A percentile compares a stretch with the other conserved stretches of the same genome.
Conservation (phyloP, 2,797 vertebrate genomes). For the Chloroceryle amazona region DNA sequence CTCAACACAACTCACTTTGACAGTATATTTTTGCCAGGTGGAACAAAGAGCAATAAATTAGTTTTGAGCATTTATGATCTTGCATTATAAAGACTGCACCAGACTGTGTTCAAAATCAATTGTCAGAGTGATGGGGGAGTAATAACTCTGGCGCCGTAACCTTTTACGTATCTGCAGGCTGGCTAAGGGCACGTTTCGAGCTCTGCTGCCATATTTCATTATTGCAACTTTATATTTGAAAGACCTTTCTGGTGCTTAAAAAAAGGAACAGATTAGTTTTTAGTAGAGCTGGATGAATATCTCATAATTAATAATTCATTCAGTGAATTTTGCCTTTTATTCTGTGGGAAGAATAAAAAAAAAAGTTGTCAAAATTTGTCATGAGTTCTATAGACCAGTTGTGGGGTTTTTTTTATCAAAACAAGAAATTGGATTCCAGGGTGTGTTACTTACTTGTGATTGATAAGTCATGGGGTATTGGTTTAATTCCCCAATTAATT, state of each 20-base stretch:
- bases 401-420: background rate
- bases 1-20: slow-evolving; percentile 58
- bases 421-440: background rate
- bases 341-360: slow-evolving; percentile 5
- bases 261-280: slow-evolving; percentile 60
- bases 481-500: background rate
- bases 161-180: slow-evolving; percentile 64
- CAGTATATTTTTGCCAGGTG: slow-evolving; percentile 67
- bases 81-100: slow-evolving; percentile 75
- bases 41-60: slow-evolving; percentile 80
- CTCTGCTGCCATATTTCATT: slow-evolving; percentile 75
- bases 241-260: slow-evolving; percentile 54
- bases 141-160: slow-evolving; percentile 76
- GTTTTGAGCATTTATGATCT: slow-evolving; percentile 77
- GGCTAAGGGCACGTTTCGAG: slow-evolving; percentile 46
- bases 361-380: slow-evolving; percentile 13
- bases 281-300: slow-evolving; percentile 55
- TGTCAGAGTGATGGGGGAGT: slow-evolving; percentile 79
- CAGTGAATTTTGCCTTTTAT: slow-evolving; percentile 23
- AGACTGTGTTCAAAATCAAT: slow-evolving; percentile 77
- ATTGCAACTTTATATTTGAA: slow-evolving; percentile 62
- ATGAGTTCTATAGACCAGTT: background rate
- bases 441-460: background rate
- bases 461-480: background rate
- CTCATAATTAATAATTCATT: slow-evolving; percentile 66